Evolutionary conservation across 2,797 vertebrate genomes (phyloP).

Genomic region (Crenichthys baileyi): DNA sequence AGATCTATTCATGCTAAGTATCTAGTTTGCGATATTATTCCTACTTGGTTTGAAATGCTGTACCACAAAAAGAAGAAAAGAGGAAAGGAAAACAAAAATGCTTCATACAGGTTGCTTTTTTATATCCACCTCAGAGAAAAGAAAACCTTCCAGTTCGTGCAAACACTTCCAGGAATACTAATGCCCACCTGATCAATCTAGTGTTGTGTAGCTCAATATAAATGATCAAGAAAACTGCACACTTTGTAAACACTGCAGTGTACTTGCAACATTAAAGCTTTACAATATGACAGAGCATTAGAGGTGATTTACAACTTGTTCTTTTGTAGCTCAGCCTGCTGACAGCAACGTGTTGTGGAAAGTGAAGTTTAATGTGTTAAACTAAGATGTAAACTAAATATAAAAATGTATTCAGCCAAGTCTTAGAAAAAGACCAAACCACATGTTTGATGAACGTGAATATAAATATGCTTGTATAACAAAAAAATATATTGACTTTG

Average conservation of each 20-base stretch:
- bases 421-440: neutral
- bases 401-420: slow-evolving; percentile 58
- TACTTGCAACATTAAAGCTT: slow-evolving; percentile 71
- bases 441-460: neutral
- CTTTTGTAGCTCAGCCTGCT: slow-evolving; percentile 54
- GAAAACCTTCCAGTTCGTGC: slow-evolving; percentile 54
- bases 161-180: slow-evolving; percentile 76
- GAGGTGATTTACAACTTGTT: slow-evolving; percentile 78
- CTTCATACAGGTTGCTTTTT: slow-evolving; percentile 72
- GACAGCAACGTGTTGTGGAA: slow-evolving; percentile 62
- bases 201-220: slow-evolving; percentile 78
- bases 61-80: slow-evolving; percentile 37
- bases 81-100: slow-evolving; percentile 3
- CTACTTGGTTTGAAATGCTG: slow-evolving; percentile 34
- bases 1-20: slow-evolving; percentile 75
- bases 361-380: slow-evolving; percentile 65
- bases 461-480: neutral
- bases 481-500: neutral
- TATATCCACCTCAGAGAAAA: slow-evolving; percentile 61
- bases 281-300: slow-evolving; percentile 77
- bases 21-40: slow-evolving; percentile 50
- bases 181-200: slow-evolving; percentile 78
- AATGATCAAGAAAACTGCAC: slow-evolving; percentile 82
- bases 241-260: slow-evolving; percentile 76
- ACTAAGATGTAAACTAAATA: slow-evolving; percentile 73